Conservation (phyloP, 2,113 vertebrate genomes). For the Tympanuchus pallidicinctus region DNA sequence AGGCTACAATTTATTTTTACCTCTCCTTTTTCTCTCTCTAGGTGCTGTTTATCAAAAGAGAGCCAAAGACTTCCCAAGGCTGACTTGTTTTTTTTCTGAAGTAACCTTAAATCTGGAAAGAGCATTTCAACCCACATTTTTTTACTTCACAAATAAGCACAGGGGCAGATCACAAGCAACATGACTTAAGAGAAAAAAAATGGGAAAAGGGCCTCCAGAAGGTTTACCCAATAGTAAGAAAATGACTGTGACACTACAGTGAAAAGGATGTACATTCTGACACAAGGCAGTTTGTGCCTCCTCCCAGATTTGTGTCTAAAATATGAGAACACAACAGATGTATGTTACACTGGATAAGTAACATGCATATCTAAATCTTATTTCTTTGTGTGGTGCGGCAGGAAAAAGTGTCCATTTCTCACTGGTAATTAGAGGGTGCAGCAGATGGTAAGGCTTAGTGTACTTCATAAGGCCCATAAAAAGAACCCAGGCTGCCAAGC, state of each 20-base stretch:
- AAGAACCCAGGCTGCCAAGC: conserved; percentile 21
- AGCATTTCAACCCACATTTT: background rate
- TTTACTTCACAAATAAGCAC: background rate
- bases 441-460: conserved; percentile 14
- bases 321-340: background rate
- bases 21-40: background rate
- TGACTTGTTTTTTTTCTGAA: background rate
- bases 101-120: background rate
- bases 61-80: background rate
- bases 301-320: conserved; percentile 14
- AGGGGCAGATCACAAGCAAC: background rate
- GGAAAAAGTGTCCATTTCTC: conserved; percentile 23
- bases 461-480: conserved; percentile 10
- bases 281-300: background rate
- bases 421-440: conserved; percentile 39
- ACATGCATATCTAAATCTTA: background rate
- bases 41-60: background rate
- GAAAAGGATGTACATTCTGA: background rate
- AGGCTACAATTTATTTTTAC: background rate
- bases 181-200: background rate
- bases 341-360: background rate
- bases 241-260: background rate
- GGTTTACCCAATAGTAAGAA: background rate
- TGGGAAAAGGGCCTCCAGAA: background rate
- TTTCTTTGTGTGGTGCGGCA: conserved; percentile 34